A percentile compares a stretch with the other conserved stretches of the same genome.
These are phyloP conservation scores for Dromius quadrimaculatus DNA, from an alignment of 2,888 invertebrate species.

Conservation along the genomic window DNA sequence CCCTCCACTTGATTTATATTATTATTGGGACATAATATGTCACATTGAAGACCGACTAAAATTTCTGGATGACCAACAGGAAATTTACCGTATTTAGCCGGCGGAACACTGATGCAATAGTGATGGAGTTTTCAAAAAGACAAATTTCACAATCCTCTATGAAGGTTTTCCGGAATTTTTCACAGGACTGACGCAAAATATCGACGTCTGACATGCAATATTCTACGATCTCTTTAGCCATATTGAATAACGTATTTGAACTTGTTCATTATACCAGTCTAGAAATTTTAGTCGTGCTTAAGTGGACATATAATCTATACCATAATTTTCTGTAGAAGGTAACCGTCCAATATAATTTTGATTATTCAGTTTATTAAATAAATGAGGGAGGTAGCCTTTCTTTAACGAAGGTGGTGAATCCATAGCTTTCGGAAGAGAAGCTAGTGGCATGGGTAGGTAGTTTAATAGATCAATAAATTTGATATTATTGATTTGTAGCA, in stretches of 20 bases:
- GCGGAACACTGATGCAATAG: constrained; percentile 57
- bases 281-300: constrained; percentile 52
- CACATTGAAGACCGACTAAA: too few species aligned
- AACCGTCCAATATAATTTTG: constrained; percentile 56
- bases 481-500: too few species aligned
- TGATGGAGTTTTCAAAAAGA: constrained; percentile 57
- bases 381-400: too few species aligned
- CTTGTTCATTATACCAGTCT: constrained; percentile 50
- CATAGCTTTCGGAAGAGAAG: constrained; percentile 54
- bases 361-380: too few species aligned
- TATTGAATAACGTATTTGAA: constrained; percentile 56
- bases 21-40: not conserved
- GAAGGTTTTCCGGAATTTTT: constrained; percentile 57
- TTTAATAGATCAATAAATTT: constrained; percentile 57
- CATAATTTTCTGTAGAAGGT: constrained; percentile 54
- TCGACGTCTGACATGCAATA: constrained; percentile 56
- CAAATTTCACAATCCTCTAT: constrained; percentile 55
- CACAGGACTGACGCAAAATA: constrained; percentile 57
- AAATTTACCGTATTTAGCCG: too few species aligned
- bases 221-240: constrained; percentile 57
- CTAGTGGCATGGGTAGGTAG: constrained; percentile 55
- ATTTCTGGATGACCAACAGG: too few species aligned
- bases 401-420: too few species aligned
- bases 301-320: constrained; percentile 54
- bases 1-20: too few species aligned